phyloP scores from a whole-genome alignment of 2,797 vertebrate species.

The Poecilia picta region DNA sequence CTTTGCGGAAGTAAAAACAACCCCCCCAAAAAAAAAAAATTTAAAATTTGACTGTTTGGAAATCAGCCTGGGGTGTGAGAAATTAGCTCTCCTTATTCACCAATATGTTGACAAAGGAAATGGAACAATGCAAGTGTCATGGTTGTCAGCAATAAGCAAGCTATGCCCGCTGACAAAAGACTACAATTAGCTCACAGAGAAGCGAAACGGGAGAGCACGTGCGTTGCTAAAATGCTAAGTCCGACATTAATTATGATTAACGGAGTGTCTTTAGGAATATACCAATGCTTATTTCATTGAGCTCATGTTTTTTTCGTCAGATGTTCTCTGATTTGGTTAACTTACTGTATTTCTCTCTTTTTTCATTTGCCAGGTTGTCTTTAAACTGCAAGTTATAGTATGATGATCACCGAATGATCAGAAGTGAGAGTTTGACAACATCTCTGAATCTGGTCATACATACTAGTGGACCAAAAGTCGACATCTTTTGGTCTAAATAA shows the following conservation, averaged over 20 bases:
- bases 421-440: background rate
- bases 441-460: background rate
- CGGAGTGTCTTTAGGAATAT: background rate
- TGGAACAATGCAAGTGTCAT: background rate
- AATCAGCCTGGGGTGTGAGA: slow-evolving; percentile 37
- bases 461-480: background rate
- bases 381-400: background rate
- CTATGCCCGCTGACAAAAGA: background rate
- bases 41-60: slow-evolving; percentile 36
- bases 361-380: background rate
- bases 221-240: background rate
- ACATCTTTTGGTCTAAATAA: background rate
- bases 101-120: background rate
- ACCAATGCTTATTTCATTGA: background rate
- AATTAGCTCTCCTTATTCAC: slow-evolving; percentile 37
- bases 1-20: slow-evolving; percentile 23
- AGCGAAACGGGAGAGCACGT: slow-evolving; percentile 9
- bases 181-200: background rate
- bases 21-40: too few relatives aligned
- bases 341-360: background rate
- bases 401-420: background rate
- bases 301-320: background rate
- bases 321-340: background rate
- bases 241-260: background rate
- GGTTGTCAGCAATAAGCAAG: slow-evolving; percentile 7